phyloP scores from a whole-genome alignment of 2,888 invertebrate genomes.

The Maniola hyperantus region DNA sequence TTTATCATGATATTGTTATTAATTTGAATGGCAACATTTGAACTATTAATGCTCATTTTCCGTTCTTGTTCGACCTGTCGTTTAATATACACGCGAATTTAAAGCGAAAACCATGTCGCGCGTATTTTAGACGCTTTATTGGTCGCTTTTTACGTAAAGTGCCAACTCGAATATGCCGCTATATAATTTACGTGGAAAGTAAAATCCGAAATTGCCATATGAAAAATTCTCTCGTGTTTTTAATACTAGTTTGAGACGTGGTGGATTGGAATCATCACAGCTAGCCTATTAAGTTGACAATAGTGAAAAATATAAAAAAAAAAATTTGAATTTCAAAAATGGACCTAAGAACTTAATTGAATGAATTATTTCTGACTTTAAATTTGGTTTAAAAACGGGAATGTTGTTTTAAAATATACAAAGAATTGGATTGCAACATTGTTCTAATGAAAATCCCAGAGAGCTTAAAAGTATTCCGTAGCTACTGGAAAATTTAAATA shows the following conservation, averaged over 20 bases:
- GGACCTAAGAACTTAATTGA: too few relatives aligned
- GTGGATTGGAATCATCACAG: neutral
- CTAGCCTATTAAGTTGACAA: too few relatives aligned
- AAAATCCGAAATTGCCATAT: constrained; percentile 26
- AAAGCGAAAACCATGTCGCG: constrained; percentile 28
- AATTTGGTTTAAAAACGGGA: too few relatives aligned
- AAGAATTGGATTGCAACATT: too few relatives aligned
- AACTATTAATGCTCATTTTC: neutral
- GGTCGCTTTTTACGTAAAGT: constrained; percentile 27
- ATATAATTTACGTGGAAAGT: constrained; percentile 28
- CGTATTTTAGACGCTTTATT: constrained; percentile 27
- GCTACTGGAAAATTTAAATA: too few relatives aligned
- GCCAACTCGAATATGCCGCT: constrained; percentile 32
- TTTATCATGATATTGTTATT: neutral
- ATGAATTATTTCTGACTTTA: too few relatives aligned
- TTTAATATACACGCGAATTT: constrained; percentile 11
- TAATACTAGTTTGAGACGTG: constrained; percentile 1
- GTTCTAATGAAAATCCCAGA: too few relatives aligned
- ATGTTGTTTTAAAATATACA: too few relatives aligned
- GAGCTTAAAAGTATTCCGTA: too few relatives aligned
- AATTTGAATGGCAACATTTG: constrained; percentile 4
- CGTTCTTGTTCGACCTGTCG: neutral
- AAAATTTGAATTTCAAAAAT: neutral
- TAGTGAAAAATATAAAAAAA: neutral
- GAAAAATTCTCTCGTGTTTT: constrained; percentile 24